A percentile compares a stretch with the other conserved stretches of the same genome.
phyloP scores from a whole-genome alignment of 2,113 vertebrate genomes.

The Chionodraco myersi region DNA sequence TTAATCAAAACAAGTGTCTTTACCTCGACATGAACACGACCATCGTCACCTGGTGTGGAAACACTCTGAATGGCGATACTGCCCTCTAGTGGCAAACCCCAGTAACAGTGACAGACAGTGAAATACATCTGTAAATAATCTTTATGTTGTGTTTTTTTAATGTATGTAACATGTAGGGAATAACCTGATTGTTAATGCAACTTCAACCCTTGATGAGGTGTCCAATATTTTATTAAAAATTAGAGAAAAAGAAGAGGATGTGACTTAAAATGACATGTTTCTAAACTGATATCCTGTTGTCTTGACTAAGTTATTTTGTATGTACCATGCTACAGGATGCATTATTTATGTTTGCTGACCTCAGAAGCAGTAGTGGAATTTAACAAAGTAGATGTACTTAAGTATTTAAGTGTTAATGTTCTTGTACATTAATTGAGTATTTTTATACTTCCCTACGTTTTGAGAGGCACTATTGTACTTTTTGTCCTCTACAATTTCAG shows the following conservation, averaged over 20 bases:
- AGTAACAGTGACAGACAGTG: neutral
- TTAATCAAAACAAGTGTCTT: neutral
- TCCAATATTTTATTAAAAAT: neutral
- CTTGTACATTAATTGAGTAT: too few species aligned
- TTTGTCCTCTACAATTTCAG: too few species aligned
- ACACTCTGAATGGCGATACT: slow-evolving; percentile 37
- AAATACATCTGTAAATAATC: neutral
- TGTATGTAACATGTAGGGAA: neutral
- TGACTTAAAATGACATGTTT: neutral
- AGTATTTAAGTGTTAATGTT: too few species aligned
- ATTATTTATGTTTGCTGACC: neutral
- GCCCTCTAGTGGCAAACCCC: slow-evolving; percentile 46
- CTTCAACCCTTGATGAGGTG: neutral
- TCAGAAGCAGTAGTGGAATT: neutral
- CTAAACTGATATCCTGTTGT: neutral
- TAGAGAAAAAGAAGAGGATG: neutral
- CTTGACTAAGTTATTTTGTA: neutral
- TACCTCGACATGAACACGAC: neutral
- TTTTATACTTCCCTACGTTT: too few species aligned
- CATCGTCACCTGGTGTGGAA: neutral
- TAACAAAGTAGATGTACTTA: too few species aligned
- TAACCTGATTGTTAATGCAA: neutral
- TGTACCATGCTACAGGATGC: neutral
- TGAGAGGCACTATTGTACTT: too few species aligned
- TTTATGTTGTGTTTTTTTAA: too few species aligned